Evolutionary conservation across 2,797 vertebrate species (phyloP).

Genomic region (Decapterus maruadsi): DNA sequence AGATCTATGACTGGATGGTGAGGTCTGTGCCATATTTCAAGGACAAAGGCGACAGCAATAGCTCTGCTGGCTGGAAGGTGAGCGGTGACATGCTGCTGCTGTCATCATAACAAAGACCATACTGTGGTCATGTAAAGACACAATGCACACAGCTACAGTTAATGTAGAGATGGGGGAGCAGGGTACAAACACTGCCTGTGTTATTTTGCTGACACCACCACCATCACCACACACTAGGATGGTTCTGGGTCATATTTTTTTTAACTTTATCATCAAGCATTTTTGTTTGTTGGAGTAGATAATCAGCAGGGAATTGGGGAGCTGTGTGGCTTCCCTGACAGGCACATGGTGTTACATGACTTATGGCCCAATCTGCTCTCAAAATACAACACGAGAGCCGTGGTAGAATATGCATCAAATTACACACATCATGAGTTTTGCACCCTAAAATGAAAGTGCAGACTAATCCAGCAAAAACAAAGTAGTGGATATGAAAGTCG

Average conservation of each 20-base stretch:
- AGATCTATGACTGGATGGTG: conserved; percentile 99
- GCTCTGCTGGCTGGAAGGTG: conserved; percentile 99
- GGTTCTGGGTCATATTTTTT: not conserved
- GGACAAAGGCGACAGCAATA: conserved; percentile 99
- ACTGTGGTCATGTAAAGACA: conserved; percentile 36
- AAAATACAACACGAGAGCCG: not conserved
- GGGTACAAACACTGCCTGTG: not conserved
- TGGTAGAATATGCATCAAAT: not conserved
- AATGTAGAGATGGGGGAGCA: not conserved
- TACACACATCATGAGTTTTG: not conserved
- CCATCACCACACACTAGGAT: not conserved
- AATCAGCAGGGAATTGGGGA: conserved; percentile 9
- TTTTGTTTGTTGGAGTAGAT: not conserved
- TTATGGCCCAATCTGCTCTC: conserved; percentile 23
- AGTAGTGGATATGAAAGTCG: conserved; percentile 27
- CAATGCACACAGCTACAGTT: conserved; percentile 1
- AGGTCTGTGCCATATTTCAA: conserved; percentile 98
- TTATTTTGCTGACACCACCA: not conserved
- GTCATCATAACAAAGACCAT: conserved; percentile 63
- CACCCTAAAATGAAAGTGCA: not conserved
- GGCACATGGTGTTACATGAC: conserved; percentile 43
- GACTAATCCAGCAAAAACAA: not conserved
- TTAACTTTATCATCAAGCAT: not conserved
- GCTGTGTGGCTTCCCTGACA: conserved; percentile 43
- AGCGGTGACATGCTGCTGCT: conserved; percentile 62